Evolutionary conservation across 2,113 vertebrate species (phyloP).

Genomic region (Myotis yumanensis): DNA sequence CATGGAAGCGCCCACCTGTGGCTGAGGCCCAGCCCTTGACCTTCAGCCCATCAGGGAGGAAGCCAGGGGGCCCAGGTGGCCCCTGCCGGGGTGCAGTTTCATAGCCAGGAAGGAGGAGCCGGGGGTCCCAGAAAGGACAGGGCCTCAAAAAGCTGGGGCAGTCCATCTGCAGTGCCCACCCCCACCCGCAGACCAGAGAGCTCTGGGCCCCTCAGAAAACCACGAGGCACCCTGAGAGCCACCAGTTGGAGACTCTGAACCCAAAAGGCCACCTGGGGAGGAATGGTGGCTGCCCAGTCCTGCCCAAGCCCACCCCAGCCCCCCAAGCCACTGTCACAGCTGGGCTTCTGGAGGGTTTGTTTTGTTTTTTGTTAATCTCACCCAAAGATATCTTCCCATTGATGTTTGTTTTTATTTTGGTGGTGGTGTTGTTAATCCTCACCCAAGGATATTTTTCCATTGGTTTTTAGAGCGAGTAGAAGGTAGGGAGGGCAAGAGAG

Average conservation of each 20-base stretch:
- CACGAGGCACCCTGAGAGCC: slow-evolving; percentile 46
- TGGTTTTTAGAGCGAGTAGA: neutral
- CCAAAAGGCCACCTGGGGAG: slow-evolving; percentile 75
- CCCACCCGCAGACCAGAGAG: slow-evolving; percentile 22
- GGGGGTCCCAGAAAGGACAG: slow-evolving; percentile 1
- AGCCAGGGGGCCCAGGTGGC: slow-evolving; percentile 63
- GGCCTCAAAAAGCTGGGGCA: slow-evolving; percentile 46
- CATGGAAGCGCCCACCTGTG: neutral
- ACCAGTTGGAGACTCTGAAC: slow-evolving; percentile 53
- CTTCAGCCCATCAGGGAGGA: slow-evolving; percentile 58
- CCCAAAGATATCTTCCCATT: too few relatives aligned
- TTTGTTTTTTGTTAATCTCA: too few relatives aligned
- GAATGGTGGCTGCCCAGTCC: neutral
- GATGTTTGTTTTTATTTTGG: too few relatives aligned
- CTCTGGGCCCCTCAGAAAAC: slow-evolving; percentile 13
- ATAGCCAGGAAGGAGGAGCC: slow-evolving; percentile 47
- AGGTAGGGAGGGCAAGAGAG: neutral
- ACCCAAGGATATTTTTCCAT: too few relatives aligned
- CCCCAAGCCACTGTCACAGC: neutral
- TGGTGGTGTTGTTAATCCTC: too few relatives aligned
- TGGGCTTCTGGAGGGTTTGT: slow-evolving; percentile 35
- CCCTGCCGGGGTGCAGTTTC: slow-evolving; percentile 58
- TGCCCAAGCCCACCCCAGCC: slow-evolving; percentile 55
- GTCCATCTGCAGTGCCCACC: slow-evolving; percentile 5
- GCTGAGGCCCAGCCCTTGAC: neutral